Conservation (phyloP, 2,797 vertebrate genomes). For the Parauchenoglanis punctatus region DNA sequence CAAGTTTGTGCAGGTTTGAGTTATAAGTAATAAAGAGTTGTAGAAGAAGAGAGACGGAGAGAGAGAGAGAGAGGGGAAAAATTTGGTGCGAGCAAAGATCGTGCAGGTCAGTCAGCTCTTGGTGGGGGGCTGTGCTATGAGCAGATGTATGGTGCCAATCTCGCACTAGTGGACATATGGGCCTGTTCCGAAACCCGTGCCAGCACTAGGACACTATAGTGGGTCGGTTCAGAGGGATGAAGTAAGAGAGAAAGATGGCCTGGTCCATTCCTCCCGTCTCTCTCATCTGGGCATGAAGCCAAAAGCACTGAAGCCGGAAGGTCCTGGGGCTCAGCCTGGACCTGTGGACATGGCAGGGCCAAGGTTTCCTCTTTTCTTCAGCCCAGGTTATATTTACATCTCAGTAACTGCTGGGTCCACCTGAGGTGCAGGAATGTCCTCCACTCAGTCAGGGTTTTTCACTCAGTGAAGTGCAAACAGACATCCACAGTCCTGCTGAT, state of each 20-base stretch:
- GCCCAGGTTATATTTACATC: slow-evolving; percentile 61
- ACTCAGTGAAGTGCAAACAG: slow-evolving; percentile 23
- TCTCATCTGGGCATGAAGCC: slow-evolving; percentile 49
- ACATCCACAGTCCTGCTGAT: slow-evolving; percentile 8
- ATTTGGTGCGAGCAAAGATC: slow-evolving; percentile 21
- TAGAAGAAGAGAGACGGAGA: neutral
- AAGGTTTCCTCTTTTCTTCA: slow-evolving; percentile 57
- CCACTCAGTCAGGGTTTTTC: slow-evolving; percentile 35
- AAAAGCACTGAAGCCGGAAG: slow-evolving; percentile 56
- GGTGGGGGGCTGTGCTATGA: slow-evolving; percentile 55
- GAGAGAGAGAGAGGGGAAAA: neutral
- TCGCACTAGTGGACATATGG: slow-evolving; percentile 64
- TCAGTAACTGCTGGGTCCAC: slow-evolving; percentile 42
- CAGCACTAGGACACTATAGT: slow-evolving; percentile 54
- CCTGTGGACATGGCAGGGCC: slow-evolving; percentile 56
- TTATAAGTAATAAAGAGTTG: neutral
- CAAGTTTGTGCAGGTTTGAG: neutral
- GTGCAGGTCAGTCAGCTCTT: slow-evolving; percentile 51
- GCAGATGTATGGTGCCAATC: slow-evolving; percentile 61
- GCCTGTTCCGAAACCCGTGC: slow-evolving; percentile 57
- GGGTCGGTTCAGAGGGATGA: slow-evolving; percentile 53
- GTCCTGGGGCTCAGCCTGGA: slow-evolving; percentile 52
- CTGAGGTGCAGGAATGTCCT: slow-evolving; percentile 59
- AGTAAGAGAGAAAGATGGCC: slow-evolving; percentile 37
- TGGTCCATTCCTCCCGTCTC: slow-evolving; percentile 47